Percentiles rank a stretch among this genome's conserved stretches.
phyloP scores from a whole-genome alignment of 2,797 vertebrate genomes.

The Spheniscus humboldti region DNA sequence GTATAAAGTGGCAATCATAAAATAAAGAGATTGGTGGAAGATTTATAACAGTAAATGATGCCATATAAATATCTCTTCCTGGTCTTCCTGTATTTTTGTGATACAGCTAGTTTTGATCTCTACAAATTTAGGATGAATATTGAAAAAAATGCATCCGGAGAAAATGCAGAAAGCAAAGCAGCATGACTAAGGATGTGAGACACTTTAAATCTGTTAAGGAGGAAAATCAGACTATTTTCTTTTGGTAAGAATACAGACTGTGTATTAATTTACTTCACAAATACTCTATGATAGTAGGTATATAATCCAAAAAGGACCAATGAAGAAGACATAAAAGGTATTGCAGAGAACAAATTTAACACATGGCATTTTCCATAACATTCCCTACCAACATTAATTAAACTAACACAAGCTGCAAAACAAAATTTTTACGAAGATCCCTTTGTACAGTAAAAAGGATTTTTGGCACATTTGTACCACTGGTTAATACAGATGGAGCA shows the following conservation, averaged over 20 bases:
- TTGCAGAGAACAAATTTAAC: background rate
- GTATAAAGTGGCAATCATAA: background rate
- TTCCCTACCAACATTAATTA: background rate
- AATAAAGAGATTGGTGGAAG: background rate
- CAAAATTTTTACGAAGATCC: background rate
- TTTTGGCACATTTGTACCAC: constrained; percentile 31
- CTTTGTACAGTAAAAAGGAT: constrained; percentile 1
- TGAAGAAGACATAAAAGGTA: background rate
- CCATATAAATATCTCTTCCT: background rate
- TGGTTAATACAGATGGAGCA: background rate
- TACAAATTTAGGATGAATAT: background rate
- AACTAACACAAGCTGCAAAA: background rate
- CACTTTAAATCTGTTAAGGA: background rate
- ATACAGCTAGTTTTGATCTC: background rate
- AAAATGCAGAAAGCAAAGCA: background rate
- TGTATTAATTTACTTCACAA: background rate
- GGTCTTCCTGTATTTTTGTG: background rate
- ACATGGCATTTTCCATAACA: background rate
- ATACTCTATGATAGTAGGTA: background rate
- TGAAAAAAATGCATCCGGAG: background rate
- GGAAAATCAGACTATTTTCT: background rate
- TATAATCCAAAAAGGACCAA: background rate
- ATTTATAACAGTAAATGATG: background rate
- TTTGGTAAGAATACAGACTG: background rate
- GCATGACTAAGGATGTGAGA: background rate